Conservation (phyloP, 2,797 vertebrate species). For the Rhabdomys pumilio region DNA sequence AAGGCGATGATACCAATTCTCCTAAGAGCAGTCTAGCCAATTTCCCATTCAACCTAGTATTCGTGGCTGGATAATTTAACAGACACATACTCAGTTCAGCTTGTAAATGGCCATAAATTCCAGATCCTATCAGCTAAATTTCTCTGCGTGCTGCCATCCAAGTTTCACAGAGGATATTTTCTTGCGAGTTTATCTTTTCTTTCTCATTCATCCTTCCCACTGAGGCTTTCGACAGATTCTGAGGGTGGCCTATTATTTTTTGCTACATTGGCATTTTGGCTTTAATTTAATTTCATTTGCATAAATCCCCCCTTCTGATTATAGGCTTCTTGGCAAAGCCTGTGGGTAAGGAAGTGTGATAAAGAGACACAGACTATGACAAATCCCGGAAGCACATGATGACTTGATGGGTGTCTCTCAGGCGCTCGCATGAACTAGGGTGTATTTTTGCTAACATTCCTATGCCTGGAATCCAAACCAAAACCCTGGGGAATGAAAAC, state of each 20-base stretch:
- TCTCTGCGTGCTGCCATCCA: neutral
- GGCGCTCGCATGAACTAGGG: neutral
- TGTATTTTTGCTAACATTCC: neutral
- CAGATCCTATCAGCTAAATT: neutral
- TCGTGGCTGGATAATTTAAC: neutral
- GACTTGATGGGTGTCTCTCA: neutral
- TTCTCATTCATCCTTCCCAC: neutral
- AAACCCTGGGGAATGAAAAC: neutral
- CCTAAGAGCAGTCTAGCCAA: neutral
- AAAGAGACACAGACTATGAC: neutral
- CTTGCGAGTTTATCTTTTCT: neutral
- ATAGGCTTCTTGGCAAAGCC: constrained; percentile 26
- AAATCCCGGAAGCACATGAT: neutral
- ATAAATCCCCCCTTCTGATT: constrained; percentile 31
- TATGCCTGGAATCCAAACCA: neutral
- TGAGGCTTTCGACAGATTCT: constrained; percentile 20
- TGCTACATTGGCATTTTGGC: constrained; percentile 10
- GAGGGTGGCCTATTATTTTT: neutral
- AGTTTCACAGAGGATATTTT: constrained; percentile 35
- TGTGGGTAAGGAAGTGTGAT: neutral
- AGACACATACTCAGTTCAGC: neutral
- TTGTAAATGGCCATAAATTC: neutral
- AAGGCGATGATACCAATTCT: neutral
- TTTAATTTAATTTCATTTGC: constrained; percentile 44
- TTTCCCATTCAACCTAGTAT: constrained; percentile 4